Conservation (phyloP, 2,797 vertebrate genomes). For the Onychomys arenicola region DNA sequence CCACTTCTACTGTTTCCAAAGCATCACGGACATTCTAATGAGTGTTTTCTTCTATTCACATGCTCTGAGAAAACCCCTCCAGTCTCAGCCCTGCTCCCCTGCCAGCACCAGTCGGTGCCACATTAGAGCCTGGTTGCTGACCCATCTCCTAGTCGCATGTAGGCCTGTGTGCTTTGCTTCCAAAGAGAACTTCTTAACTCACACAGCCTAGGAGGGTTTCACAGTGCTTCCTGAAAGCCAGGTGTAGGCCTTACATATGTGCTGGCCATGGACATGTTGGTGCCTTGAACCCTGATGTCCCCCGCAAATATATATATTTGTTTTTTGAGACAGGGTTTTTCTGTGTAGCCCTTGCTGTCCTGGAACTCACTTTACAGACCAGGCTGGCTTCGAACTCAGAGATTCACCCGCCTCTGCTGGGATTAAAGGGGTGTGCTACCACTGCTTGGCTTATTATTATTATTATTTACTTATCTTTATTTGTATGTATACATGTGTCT, state of each 20-base stretch:
- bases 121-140: rapidly evolving
- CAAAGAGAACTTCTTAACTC: background rate
- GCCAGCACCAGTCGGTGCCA: rapidly evolving
- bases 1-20: background rate
- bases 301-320: no score
- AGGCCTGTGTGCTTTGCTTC: background rate
- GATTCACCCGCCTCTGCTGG: background rate
- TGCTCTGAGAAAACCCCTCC: background rate
- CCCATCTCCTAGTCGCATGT: rapidly evolving
- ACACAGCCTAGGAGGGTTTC: background rate
- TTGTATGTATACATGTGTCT: background rate
- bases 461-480: background rate
- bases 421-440: background rate
- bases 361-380: background rate
- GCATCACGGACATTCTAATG: background rate
- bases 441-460: background rate
- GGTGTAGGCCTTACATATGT: rapidly evolving
- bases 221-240: background rate
- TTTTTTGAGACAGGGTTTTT: background rate
- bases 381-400: background rate
- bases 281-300: rapidly evolving
- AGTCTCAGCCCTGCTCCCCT: background rate
- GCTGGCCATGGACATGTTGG: background rate
- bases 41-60: background rate
- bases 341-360: background rate